phyloP scores from a whole-genome alignment of 2,797 vertebrate species.

The Periparus ater region DNA sequence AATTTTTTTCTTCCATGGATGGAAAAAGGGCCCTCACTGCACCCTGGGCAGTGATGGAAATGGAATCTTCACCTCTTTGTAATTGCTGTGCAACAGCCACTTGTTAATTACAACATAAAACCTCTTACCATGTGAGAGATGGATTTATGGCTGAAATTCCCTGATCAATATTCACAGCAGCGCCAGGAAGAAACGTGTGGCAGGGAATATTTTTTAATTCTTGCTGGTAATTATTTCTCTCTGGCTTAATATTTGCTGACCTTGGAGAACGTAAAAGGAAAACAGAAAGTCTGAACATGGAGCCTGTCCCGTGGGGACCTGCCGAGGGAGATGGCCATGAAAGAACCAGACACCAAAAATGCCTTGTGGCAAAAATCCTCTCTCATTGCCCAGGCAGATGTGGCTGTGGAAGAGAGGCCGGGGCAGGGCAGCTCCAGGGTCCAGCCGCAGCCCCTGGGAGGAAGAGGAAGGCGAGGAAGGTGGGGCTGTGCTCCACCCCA shows the following conservation, averaged over 20 bases:
- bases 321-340: fast-evolving
- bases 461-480: fast-evolving
- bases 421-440: not conserved
- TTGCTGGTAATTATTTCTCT: not conserved
- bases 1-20: fast-evolving
- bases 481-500: not conserved
- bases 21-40: fast-evolving
- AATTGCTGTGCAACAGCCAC: not conserved
- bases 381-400: not conserved
- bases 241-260: not conserved
- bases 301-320: fast-evolving
- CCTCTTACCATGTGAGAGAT: not conserved
- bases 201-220: not conserved
- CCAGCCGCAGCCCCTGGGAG: fast-evolving
- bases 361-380: not conserved
- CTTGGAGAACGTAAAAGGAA: not conserved
- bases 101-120: slow-evolving; percentile 17
- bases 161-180: not conserved
- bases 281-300: not conserved
- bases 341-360: not conserved
- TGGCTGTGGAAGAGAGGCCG: not conserved
- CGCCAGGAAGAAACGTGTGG: not conserved
- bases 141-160: slow-evolving; percentile 44
- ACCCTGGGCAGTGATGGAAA: not conserved
- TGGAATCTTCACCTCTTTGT: not conserved